phyloP scores from a whole-genome alignment of 2,888 invertebrate species.

The Scaptomyza flava region DNA sequence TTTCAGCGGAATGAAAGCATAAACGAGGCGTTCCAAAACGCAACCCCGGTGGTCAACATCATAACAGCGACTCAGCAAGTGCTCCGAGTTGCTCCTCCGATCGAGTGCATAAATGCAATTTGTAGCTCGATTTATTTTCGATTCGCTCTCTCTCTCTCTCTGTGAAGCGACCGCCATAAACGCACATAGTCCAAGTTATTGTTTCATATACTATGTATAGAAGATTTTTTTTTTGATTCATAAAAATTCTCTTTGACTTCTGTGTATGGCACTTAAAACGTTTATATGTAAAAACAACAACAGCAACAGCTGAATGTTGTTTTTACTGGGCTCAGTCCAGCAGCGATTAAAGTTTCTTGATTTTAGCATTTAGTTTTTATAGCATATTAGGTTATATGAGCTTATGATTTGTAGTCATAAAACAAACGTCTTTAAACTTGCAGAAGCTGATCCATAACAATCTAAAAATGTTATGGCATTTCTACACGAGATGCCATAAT shows the following conservation, averaged over 20 bases:
- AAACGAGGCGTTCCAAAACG: constrained; percentile 67
- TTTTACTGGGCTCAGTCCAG: constrained; percentile 22
- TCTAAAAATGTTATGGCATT: not conserved
- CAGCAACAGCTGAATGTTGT: constrained; percentile 1
- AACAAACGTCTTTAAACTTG: constrained; percentile 12
- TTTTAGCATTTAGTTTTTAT: constrained; percentile 36
- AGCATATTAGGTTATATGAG: constrained; percentile 49
- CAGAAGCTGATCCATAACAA: constrained; percentile 12
- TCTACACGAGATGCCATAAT: not conserved
- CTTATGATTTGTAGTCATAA: constrained; percentile 24
- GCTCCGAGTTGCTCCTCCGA: not conserved
- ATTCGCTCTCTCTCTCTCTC: constrained; percentile 17
- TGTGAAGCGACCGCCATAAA: constrained; percentile 9
- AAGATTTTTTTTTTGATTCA: constrained; percentile 44
- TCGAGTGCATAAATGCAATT: constrained; percentile 53
- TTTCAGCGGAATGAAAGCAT: constrained; percentile 76
- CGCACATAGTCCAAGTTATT: constrained; percentile 37
- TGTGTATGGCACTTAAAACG: constrained; percentile 24
- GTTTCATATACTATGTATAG: constrained; percentile 23
- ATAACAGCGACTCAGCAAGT: constrained; percentile 27
- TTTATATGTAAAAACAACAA: constrained; percentile 2
- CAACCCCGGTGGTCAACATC: constrained; percentile 63
- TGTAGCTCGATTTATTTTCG: constrained; percentile 69
- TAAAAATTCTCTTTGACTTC: constrained; percentile 24
- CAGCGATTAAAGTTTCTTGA: constrained; percentile 4